Evolutionary conservation across 2,888 invertebrate genomes (phyloP).

Genomic region (Volucella inflata): DNA sequence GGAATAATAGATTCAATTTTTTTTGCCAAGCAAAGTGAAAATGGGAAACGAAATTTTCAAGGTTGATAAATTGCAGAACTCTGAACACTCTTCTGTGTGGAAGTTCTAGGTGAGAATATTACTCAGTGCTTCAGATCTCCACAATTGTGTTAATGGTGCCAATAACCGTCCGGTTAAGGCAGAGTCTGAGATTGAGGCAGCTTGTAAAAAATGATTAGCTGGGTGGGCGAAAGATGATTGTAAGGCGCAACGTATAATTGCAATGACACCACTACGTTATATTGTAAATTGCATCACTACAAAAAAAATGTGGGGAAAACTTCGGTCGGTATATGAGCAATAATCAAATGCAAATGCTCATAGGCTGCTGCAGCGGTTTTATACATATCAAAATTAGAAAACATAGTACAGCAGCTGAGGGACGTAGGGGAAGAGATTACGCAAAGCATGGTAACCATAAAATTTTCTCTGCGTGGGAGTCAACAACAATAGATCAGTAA

Average conservation of each 20-base stretch:
- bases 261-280: too few relatives aligned
- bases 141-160: not conserved
- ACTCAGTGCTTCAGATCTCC: not conserved
- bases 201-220: not conserved
- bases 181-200: conserved; percentile 12
- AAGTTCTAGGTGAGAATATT: too few relatives aligned
- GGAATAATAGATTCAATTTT: too few relatives aligned
- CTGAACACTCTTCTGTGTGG: not conserved
- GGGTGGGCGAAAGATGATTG: too few relatives aligned
- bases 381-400: conserved; percentile 54
- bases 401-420: conserved; percentile 53
- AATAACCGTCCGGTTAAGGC: not conserved
- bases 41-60: not conserved
- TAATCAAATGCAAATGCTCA: conserved; percentile 78
- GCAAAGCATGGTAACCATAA: conserved; percentile 70
- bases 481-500: conserved; percentile 72
- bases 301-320: too few relatives aligned
- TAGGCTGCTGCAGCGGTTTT: conserved; percentile 78
- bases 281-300: too few relatives aligned
- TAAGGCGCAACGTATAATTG: too few relatives aligned
- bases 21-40: too few relatives aligned
- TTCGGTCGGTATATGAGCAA: conserved; percentile 78
- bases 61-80: not conserved
- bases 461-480: conserved; percentile 72
- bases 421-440: conserved; percentile 62